Evolutionary conservation across 2,888 invertebrate genomes (phyloP).

Genomic region (Xylocampa areola): DNA sequence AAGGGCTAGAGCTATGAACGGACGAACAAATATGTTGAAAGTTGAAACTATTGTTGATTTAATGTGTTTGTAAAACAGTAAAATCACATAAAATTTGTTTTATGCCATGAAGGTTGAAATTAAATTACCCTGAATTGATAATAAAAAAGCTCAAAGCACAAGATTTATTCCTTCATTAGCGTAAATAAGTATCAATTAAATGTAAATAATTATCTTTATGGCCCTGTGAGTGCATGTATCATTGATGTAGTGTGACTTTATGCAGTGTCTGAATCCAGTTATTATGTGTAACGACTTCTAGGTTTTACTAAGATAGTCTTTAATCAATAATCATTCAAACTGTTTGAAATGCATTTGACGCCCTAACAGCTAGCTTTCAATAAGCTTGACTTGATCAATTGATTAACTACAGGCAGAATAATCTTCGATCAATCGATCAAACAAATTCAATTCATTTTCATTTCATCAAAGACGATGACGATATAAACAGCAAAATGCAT

Average conservation of each 20-base stretch:
- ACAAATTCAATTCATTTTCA: no score
- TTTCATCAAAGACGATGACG: no score
- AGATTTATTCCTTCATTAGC: slow-evolving; percentile 45
- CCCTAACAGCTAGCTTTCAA: no score
- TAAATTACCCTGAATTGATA: slow-evolving; percentile 11
- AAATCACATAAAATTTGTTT: slow-evolving; percentile 5
- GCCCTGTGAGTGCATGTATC: slow-evolving; percentile 23
- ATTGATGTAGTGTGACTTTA: slow-evolving; percentile 23
- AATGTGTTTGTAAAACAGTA: not conserved
- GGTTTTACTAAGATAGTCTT: no score
- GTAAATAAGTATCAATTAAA: slow-evolving; percentile 50
- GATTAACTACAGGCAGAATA: no score
- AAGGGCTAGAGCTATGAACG: no score
- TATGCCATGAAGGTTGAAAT: slow-evolving; percentile 20
- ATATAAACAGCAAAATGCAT: no score
- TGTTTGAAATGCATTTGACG: no score
- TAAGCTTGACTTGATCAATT: no score
- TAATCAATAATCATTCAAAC: no score
- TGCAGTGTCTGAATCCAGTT: slow-evolving; percentile 1
- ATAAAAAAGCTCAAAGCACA: slow-evolving; percentile 36
- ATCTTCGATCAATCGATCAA: no score
- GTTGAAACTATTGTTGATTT: slow-evolving; percentile 1
- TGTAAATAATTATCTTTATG: slow-evolving; percentile 40
- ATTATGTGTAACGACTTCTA: not conserved
- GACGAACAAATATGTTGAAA: no score